These are phyloP conservation scores for Lepidurus apus DNA, from an alignment of 1,140 invertebrate genomes.

Conservation along the genomic window DNA sequence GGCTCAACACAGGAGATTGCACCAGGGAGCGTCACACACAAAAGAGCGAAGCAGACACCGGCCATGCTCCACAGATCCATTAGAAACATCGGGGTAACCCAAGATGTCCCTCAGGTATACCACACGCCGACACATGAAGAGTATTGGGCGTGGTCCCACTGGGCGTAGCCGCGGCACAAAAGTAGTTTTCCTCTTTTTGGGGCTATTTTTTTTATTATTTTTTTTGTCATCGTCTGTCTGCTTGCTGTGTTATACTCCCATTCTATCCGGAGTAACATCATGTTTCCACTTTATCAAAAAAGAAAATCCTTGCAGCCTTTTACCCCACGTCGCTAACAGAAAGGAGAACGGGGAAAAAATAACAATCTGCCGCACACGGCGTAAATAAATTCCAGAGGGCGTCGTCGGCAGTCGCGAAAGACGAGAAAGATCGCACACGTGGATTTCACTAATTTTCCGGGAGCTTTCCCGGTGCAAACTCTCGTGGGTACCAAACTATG, in stretches of 20 bases:
- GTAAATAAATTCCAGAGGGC: background rate
- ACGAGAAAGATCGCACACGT: background rate
- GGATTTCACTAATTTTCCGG: background rate
- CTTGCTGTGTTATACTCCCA: background rate
- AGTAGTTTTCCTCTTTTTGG: background rate
- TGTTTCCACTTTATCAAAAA: background rate
- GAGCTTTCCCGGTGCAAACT: background rate
- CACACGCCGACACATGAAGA: background rate
- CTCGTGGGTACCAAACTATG: background rate
- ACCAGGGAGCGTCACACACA: conserved; percentile 2
- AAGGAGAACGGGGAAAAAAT: background rate
- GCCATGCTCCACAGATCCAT: background rate
- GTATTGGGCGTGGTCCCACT: conserved; percentile 15
- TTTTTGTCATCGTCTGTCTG: background rate
- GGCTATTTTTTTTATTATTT: background rate
- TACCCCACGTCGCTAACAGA: background rate
- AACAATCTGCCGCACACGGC: background rate
- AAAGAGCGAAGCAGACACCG: conserved; percentile 6
- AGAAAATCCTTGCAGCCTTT: background rate
- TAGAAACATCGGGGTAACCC: background rate
- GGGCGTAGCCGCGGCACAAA: background rate
- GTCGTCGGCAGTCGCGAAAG: background rate
- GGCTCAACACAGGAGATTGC: background rate
- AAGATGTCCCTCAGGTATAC: conserved; percentile 5
- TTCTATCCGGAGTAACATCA: background rate